Evolutionary conservation across 2,113 vertebrate species (phyloP).

Genomic region (Tachuris rubrigastra): DNA sequence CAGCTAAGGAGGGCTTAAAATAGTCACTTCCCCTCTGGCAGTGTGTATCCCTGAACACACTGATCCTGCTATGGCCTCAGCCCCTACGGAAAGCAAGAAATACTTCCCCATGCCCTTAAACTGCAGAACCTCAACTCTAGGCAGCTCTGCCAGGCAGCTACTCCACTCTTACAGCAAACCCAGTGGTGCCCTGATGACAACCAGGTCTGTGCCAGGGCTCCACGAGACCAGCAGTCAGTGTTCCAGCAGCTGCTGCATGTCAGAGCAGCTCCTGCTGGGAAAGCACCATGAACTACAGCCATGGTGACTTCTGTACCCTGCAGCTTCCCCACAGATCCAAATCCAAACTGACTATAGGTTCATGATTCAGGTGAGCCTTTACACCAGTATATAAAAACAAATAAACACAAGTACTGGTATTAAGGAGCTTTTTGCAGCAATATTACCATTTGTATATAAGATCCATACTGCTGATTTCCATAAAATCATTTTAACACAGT

Average conservation of each 20-base stretch:
- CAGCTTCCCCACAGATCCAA: not conserved
- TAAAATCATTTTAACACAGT: not conserved
- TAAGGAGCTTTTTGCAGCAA: not conserved
- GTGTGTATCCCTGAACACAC: not conserved
- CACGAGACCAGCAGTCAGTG: rapidly evolving
- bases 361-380: not conserved
- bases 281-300: not conserved
- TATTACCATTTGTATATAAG: not conserved
- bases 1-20: not conserved
- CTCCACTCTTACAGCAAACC: not conserved
- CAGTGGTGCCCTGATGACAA: rapidly evolving
- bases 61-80: not conserved
- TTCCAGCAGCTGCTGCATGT: not conserved
- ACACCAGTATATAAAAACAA: not conserved
- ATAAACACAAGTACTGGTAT: not conserved
- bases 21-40: too few species aligned
- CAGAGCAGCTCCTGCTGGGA: not conserved
- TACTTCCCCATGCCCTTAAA: not conserved
- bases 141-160: not conserved
- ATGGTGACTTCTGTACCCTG: not conserved
- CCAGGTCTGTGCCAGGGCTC: rapidly evolving
- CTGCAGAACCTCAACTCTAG: not conserved
- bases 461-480: not conserved
- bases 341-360: not conserved
- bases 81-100: not conserved